Base-by-base conservation (phyloP, 64 coral and sea anemone species). In the Pocillopora damicornis region DNA sequence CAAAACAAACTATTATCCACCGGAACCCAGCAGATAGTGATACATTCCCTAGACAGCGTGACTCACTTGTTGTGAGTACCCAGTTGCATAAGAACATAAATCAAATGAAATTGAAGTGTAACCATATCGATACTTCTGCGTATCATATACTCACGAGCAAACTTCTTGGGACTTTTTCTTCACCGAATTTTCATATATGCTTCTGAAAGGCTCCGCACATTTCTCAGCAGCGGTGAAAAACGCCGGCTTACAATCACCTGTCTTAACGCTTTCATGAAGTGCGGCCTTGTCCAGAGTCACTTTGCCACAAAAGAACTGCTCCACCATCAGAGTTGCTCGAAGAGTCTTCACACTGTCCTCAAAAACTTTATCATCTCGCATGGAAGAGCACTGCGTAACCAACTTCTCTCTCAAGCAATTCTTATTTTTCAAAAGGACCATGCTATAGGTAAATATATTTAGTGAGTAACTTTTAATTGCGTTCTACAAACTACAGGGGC, bases 221-320 rank as follows among this genome's bases (percentile, higher is more conserved):
- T 71, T 72, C 68, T 85, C 81, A 37, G 62, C 81, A 38, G 16
- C 65, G 15, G 37, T 57, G 58, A 85, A 85, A n/a, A 72, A 85
- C 81, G 51, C 38, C 0, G 63, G 81, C 38, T 65, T 23, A n/a
- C 81, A 85, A 14, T 85, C 30, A 13, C 63, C 81, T 72, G 22
- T 66, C 8, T 67, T 71, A 15, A 72, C 81, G 26, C 18, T 30
- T 85, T 66, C 42, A 22, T 85, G 65, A 66, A 85, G 63, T 13
- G 38, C 56, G 13, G 65, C 64, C 35, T 11, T n/a, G 81, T 58
- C 58, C 65, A 85, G 2, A 5, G 63, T 37, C 11, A 57, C 81
- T 85, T 22, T 13, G 15, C 22, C 22, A 38, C 81, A 85, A 45
- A 85, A 85, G 4, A 85, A 65, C 7, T 38, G 81, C 35, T 85